A percentile compares a stretch with the other conserved stretches of the same genome.
phyloP scores from a whole-genome alignment of 2,888 invertebrate species.

The Dione vanillae region DNA sequence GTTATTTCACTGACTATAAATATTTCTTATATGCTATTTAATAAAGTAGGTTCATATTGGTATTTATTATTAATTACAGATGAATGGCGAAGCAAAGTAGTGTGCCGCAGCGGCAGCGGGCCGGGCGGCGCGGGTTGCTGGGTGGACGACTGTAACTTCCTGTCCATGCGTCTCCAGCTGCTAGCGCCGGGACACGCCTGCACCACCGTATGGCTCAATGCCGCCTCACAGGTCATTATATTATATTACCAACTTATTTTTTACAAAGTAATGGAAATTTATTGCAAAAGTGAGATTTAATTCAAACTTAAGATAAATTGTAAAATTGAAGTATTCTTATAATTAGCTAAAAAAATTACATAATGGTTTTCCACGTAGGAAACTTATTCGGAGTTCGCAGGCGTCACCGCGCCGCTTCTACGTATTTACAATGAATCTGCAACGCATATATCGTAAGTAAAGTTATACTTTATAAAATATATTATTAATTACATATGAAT shows the following conservation, averaged over 20 bases:
- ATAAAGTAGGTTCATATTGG: not conserved
- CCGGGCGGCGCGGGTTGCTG: slow-evolving; percentile 55
- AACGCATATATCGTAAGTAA: slow-evolving; percentile 64
- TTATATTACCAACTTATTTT: too few relatives aligned
- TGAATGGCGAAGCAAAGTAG: slow-evolving; percentile 49
- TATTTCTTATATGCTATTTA: not conserved
- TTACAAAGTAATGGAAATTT: too few relatives aligned
- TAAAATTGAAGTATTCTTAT: not conserved
- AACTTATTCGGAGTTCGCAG: slow-evolving; percentile 66
- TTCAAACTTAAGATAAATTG: too few relatives aligned
- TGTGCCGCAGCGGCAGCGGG: slow-evolving; percentile 59
- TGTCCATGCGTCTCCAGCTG: slow-evolving; percentile 60
- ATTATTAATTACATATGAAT: not conserved
- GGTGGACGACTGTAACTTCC: slow-evolving; percentile 55
- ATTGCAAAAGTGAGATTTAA: too few relatives aligned
- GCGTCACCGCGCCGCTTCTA: slow-evolving; percentile 64
- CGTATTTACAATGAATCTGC: slow-evolving; percentile 68
- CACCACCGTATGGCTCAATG: slow-evolving; percentile 68
- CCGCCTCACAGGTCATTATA: slow-evolving; percentile 65
- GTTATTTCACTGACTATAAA: slow-evolving; percentile 39
- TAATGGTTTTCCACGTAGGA: slow-evolving; percentile 54
- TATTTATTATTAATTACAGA: slow-evolving; percentile 45
- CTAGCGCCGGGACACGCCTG: slow-evolving; percentile 58
- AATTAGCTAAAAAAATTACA: not conserved
- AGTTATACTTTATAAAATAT: not conserved